Percentiles rank a stretch among this genome's conserved stretches.
Conservation (phyloP, 2,113 vertebrate species). For the Spilogale gracilis region DNA sequence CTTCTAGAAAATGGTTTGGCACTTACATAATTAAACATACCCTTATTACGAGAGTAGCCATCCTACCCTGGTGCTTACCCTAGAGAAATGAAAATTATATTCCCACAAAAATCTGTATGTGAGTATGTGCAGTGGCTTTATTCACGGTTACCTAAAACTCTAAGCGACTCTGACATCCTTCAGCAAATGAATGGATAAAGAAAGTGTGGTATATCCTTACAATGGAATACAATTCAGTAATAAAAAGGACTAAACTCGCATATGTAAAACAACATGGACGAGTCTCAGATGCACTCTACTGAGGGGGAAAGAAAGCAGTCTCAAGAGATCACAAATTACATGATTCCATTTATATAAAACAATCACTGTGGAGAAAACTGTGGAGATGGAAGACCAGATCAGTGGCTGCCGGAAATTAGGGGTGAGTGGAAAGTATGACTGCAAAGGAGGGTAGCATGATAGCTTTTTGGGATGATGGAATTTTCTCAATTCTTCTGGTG, state of each 20-base stretch:
- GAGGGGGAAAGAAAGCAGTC: neutral
- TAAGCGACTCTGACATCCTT: neutral
- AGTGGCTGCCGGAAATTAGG: neutral
- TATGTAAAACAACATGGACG: neutral
- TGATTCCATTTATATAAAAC: neutral
- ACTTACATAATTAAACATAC: neutral
- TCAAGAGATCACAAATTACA: neutral
- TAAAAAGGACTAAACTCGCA: neutral
- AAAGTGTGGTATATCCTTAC: neutral
- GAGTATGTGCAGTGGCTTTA: neutral
- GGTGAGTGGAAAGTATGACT: no score
- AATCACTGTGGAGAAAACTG: neutral
- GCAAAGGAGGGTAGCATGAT: neutral
- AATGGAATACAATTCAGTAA: neutral
- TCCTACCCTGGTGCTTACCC: neutral
- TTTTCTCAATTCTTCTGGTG: neutral
- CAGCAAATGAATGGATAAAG: neutral
- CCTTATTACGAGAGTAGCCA: neutral
- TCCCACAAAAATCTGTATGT: neutral
- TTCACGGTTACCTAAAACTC: neutral
- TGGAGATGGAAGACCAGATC: neutral
- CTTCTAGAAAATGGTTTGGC: neutral
- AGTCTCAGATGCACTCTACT: neutral
- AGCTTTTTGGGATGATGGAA: neutral
- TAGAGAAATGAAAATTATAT: neutral